Base-by-base conservation (phyloP, 2,797 vertebrate genomes). In the Pangasius djambal region DNA sequence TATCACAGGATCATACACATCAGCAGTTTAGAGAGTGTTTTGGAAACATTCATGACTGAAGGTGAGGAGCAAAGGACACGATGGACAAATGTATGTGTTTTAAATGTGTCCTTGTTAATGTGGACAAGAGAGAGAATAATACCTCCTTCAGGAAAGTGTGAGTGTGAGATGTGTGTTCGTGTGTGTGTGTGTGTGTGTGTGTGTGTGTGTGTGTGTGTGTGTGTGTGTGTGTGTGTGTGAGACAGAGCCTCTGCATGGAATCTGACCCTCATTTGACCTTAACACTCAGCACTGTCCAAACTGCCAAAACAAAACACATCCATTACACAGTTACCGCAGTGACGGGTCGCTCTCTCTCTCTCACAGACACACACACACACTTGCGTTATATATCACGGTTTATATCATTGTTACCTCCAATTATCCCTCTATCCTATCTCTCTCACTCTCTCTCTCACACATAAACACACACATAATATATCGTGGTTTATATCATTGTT, bases 261-360 rank as follows among this genome's bases (percentile, higher is more conserved):
- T 87, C 65, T 50, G 79, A 83, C 78, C 87, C 52, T 44, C 6
- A 70, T 83, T 72, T 88, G 82, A 88, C 87, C 87, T 65, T 75
- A 74, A 75, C 82, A 85, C 82, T 77, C 57, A 25, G 40, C 81
- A 48, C 69, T 88, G 37, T 75, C 77, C 57, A 65, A 44, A 40
- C 50, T 79, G 40, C 59, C n/a, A 81, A 65, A 79, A 61, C 50
- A 81, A 63, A 50, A 48, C 57, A 72, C 37, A 59, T 59, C 59
- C 67, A 63, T 63, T 83, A 84, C 87, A 48, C 75, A n/a, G 81
- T 65, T 40, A 72, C 84, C 50, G 1, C 50, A 86, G 50, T 85
- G 48, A 61, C 12, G 20, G 25, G 10, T 61, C n/a, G 8, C 48
- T 48, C 40, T 31, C 57, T 31, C 57, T 70, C 86, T 18, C 55